These are phyloP conservation scores for Drosophila neotestacea DNA, from an alignment of 2,888 invertebrate genomes.

Conservation along the genomic window DNA sequence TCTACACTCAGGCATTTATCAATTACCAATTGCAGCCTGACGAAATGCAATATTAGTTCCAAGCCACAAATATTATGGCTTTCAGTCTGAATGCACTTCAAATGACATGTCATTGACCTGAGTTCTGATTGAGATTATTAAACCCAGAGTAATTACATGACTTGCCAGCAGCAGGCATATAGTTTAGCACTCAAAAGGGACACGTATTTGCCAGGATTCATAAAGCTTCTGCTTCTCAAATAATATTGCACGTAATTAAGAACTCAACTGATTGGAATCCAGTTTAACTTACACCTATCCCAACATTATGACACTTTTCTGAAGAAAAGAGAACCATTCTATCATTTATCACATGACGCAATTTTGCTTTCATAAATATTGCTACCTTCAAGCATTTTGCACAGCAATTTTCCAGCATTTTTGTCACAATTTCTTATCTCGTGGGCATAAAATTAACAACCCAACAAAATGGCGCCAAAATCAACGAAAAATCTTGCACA, in stretches of 20 bases:
- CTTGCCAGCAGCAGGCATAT: neutral
- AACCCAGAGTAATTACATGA: slow-evolving; percentile 28
- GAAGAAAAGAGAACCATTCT: slow-evolving; percentile 8
- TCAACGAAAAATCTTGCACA: slow-evolving; percentile 54
- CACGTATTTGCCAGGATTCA: neutral
- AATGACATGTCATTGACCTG: slow-evolving; percentile 18
- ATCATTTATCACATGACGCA: slow-evolving; percentile 20
- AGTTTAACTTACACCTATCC: neutral
- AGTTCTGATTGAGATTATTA: slow-evolving; percentile 42
- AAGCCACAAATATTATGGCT: slow-evolving; percentile 17
- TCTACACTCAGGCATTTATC: neutral
- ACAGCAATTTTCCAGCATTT: slow-evolving; percentile 67
- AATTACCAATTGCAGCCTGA: neutral
- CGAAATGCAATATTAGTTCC: slow-evolving; percentile 37
- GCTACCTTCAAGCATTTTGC: slow-evolving; percentile 39
- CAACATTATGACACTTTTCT: neutral
- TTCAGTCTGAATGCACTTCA: slow-evolving; percentile 12
- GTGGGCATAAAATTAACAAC: slow-evolving; percentile 75
- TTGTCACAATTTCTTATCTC: slow-evolving; percentile 73
- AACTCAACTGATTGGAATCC: neutral
- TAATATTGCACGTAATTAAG: neutral
- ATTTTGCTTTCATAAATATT: slow-evolving; percentile 26
- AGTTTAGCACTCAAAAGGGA: slow-evolving; percentile 9
- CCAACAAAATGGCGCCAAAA: slow-evolving; percentile 71
- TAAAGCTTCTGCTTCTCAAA: neutral